Conservation (phyloP, 1,140 invertebrate genomes). For the Bombus ignitus region DNA sequence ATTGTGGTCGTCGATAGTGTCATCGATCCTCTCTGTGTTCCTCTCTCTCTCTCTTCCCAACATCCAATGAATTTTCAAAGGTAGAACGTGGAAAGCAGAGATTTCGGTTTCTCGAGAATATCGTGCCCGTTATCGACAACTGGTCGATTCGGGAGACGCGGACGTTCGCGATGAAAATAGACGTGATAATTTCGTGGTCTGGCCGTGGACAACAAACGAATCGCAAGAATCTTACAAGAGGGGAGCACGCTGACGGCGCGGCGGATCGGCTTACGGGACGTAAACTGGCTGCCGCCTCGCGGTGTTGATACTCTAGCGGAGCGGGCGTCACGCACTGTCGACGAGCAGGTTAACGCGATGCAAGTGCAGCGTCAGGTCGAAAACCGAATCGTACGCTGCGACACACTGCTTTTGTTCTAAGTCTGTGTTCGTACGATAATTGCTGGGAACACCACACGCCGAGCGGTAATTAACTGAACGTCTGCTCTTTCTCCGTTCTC, state of each 20-base stretch:
- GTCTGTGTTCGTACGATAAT: neutral
- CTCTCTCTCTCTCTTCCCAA: neutral
- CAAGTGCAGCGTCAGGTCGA: constrained; percentile 12
- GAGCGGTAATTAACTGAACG: neutral
- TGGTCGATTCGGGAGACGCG: neutral
- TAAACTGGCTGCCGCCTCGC: neutral
- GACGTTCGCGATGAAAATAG: neutral
- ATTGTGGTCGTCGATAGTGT: neutral
- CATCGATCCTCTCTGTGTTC: constrained; percentile 32
- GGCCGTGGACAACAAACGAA: constrained; percentile 1
- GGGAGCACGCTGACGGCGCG: neutral
- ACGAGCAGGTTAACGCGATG: neutral
- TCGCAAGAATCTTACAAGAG: neutral
- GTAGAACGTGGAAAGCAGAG: neutral
- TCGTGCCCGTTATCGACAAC: neutral
- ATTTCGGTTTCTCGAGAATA: neutral
- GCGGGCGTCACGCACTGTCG: neutral
- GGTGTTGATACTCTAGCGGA: neutral
- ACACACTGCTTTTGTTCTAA: neutral
- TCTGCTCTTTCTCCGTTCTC: neutral
- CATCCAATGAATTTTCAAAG: neutral
- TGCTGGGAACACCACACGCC: neutral
- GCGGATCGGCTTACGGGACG: constrained; percentile 19
- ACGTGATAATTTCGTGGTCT: neutral
- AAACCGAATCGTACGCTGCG: neutral